Base-by-base conservation (phyloP, 2,797 vertebrate species). In the Rousettus madagascariensis region DNA sequence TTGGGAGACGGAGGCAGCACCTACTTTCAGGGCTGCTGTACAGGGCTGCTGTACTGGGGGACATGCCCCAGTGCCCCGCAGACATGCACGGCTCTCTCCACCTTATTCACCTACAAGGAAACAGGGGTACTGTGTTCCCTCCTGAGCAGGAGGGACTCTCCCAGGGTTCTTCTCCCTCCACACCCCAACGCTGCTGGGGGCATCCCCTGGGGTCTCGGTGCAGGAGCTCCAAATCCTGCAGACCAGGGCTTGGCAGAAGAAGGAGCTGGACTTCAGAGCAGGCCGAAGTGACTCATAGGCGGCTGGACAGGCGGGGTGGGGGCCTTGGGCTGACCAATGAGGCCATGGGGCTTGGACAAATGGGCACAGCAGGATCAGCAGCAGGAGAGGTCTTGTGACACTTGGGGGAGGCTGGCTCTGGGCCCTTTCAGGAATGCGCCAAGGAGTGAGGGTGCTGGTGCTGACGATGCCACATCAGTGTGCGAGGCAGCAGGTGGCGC, bases 231-330 rank as follows among this genome's bases (percentile, higher is more conserved):
- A 71, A n/a, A 36, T n/a, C 55, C 68, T 49, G 83, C 41, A 78
- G 71, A 26, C 61, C 63, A 41, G 71, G 86, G 66, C 69, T 68
- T 95, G 87, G 63, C 90, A 26, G 6, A 4, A 24, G 86, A 91
- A 94, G 72, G 68, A 94, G 15, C 79, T 51, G 53, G 80, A 87
- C 30, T 66, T 89, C 38, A 17, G 61, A 71, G 71, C 63, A 36
- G 16, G 51, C 51, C 63, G 43, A n/a, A 22, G 28, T 92, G 89
- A 95, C 87, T 88, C 91, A 78, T 61, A 49, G 24, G n/a, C 1
- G 3, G 43, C 71, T 0, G 6, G 26, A 15, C 28, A 61, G 49
- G 26, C 46, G 2, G 49, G 61, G 53, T 16, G 16, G 33, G 17
- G 66, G 20, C 51, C 30, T 75, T 3, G 0, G 19, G 36, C 63